Evolutionary conservation across 1,140 invertebrate species (phyloP).

Genomic region (Conopomorpha cramerella): DNA sequence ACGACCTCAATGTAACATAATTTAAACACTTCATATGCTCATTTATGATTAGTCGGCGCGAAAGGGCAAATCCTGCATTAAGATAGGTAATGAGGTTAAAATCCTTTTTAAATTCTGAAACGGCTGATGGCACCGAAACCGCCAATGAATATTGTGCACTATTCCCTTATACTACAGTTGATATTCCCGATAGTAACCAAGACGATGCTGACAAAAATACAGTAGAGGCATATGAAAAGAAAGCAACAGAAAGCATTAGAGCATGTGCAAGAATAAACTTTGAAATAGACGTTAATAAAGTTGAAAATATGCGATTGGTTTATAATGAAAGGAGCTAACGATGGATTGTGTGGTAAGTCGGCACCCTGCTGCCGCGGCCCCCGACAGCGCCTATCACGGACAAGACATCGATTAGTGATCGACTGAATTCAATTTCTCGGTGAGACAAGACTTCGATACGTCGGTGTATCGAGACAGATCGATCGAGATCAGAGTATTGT

Average conservation of each 20-base stretch:
- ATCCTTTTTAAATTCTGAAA: constrained; percentile 21
- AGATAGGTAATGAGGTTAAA: constrained; percentile 61
- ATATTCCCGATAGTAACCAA: no score
- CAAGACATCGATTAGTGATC: constrained; percentile 61
- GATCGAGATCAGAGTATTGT: constrained; percentile 45
- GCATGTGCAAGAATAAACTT: constrained; percentile 29
- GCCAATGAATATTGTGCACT: no score
- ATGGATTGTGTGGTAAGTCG: constrained; percentile 61
- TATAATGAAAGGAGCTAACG: constrained; percentile 59
- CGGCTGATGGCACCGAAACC: constrained; percentile 13
- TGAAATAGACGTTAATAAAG: constrained; percentile 25
- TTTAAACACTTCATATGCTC: constrained; percentile 58
- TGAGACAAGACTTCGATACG: constrained; percentile 48
- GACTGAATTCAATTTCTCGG: constrained; percentile 58
- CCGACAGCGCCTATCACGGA: constrained; percentile 53
- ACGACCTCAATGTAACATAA: constrained; percentile 55
- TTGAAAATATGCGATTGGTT: constrained; percentile 29
- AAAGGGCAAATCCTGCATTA: constrained; percentile 61
- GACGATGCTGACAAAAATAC: constrained; percentile 48
- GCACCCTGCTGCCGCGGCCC: constrained; percentile 56
- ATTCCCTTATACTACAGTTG: no score
- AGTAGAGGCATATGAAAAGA: constrained; percentile 54
- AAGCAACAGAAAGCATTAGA: constrained; percentile 40
- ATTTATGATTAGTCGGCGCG: constrained; percentile 59
- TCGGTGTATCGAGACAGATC: constrained; percentile 42